phyloP scores from a whole-genome alignment of 2,113 vertebrate genomes.

The Excalfactoria chinensis region DNA sequence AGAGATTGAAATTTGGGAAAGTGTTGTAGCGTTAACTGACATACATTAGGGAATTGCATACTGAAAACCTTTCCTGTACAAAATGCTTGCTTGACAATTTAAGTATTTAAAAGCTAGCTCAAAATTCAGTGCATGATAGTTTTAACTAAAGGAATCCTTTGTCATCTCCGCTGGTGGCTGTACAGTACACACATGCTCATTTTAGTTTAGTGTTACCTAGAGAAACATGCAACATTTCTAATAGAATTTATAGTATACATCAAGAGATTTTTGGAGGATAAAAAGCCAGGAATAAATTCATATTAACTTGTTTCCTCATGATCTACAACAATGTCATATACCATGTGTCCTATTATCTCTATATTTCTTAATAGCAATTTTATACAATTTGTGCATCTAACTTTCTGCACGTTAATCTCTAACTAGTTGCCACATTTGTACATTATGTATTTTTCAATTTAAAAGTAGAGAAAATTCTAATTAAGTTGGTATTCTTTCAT shows the following conservation, averaged over 20 bases:
- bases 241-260: conserved; percentile 37
- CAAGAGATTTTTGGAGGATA: conserved; percentile 9
- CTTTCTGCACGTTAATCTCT: background rate
- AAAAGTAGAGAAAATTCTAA: background rate
- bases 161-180: background rate
- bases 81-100: conserved; percentile 52
- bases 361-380: background rate
- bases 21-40: conserved; percentile 63
- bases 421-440: background rate
- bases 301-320: background rate
- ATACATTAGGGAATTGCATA: conserved; percentile 39
- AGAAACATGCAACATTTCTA: conserved; percentile 5
- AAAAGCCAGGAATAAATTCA: conserved; percentile 28
- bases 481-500: background rate
- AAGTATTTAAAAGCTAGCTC: conserved; percentile 58
- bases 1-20: conserved; percentile 44
- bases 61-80: conserved; percentile 22
- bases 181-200: background rate
- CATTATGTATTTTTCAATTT: background rate
- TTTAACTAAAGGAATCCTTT: conserved; percentile 46
- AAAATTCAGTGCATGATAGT: conserved; percentile 12
- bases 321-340: background rate
- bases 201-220: conserved; percentile 15
- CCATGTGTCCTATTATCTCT: background rate
- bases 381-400: background rate